These are phyloP conservation scores for Boulengeromyrus knoepffleri DNA, from an alignment of 2,113 vertebrate genomes.

Conservation along the genomic window DNA sequence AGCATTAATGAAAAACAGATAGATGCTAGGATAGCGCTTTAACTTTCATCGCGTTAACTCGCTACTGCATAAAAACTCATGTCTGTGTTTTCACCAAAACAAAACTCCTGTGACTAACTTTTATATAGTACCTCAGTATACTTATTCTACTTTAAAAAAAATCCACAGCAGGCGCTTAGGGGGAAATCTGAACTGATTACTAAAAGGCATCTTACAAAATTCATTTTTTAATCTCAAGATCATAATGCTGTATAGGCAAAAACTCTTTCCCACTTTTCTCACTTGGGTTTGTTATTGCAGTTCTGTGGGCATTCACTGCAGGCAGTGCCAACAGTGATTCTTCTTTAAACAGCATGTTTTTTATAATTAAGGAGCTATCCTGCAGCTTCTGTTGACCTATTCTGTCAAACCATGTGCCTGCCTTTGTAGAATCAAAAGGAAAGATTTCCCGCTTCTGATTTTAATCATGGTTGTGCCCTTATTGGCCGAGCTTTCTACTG, in stretches of 20 bases:
- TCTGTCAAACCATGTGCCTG: conserved; percentile 24
- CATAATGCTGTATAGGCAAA: neutral
- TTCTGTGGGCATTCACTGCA: conserved; percentile 16
- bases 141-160: neutral
- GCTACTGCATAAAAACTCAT: neutral
- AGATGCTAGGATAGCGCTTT: neutral
- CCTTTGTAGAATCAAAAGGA: conserved; percentile 42
- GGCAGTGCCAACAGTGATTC: conserved; percentile 20
- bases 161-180: neutral
- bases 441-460: conserved; percentile 32
- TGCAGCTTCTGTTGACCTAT: conserved; percentile 40
- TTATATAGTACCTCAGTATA: neutral
- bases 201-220: conserved; percentile 18
- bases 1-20: neutral
- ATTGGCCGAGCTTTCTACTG: conserved; percentile 6
- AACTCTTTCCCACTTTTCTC: conserved; percentile 17
- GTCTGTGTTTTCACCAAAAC: neutral
- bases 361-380: conserved; percentile 42
- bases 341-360: conserved; percentile 33
- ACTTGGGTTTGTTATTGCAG: conserved; percentile 26
- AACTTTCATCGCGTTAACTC: neutral
- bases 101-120: neutral
- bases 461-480: conserved; percentile 33
- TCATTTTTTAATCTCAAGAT: conserved; percentile 3
- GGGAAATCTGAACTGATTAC: conserved; percentile 3